Evolutionary conservation across 2,113 vertebrate genomes (phyloP), one percentile per base, ranked within the genome.

Genomic region (Phalacrocorax carbo): DNA sequence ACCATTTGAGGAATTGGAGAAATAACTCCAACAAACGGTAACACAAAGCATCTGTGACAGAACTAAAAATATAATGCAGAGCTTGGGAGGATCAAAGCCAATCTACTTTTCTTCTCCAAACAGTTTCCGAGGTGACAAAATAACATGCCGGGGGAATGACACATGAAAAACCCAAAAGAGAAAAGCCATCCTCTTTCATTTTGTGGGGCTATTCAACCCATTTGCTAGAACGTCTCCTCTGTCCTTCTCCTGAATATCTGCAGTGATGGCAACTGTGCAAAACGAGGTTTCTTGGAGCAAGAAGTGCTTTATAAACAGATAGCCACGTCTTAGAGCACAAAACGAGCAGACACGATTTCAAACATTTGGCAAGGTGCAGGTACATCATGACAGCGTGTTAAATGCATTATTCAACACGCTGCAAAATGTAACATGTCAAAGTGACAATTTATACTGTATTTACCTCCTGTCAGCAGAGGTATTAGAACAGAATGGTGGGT

Each of bases 351-450:
- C 40, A 13, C 1, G 9, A 69, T 64, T 82, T 73, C 36, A 87
- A 68, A 38, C 1, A 2, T 27, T 79, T 91, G 86, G 76, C 93
- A 84, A 55, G 49, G 79, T 27, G 58, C 93, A 82, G 85, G 93
- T 61, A 78, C 93, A 81, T 15, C 61, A 1, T 49, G 26, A 86
- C 83, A 86, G 62, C 7, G 1, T 83, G 94, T 91, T 76, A 51
- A 86, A 95, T 91, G 85, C 95, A 96, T 97, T 97, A 93, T 96
- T 96, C 96, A 95, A 17, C 55, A 38, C 69, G 3, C 68, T 60
- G 54, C 91, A 86, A 86, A 83, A 64, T 23, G 40, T 30, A 72
- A 66, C 66, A 0, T 5, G 85, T 30, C 57, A 22, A 83, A 91
- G 82, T 62, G 86, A 94, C 92, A 66, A 70, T 90, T 93, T 57